These are phyloP conservation scores for Scomber japonicus DNA, from an alignment of 2,113 vertebrate genomes.

Conservation along the genomic window DNA sequence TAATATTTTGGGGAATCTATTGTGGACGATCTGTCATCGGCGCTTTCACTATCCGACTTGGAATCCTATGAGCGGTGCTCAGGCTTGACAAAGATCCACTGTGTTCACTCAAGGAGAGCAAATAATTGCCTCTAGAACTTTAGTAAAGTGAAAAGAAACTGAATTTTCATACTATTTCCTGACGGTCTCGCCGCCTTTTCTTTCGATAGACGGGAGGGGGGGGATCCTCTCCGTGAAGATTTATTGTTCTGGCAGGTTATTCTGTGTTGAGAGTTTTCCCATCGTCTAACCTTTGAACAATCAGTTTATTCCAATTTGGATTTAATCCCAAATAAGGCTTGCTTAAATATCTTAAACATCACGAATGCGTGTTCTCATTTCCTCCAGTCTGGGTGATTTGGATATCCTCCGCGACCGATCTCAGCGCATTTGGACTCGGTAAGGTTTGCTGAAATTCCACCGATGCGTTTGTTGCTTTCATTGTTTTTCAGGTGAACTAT, in stretches of 20 bases:
- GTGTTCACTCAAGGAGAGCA: conserved; percentile 48
- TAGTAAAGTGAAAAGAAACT: conserved; percentile 66
- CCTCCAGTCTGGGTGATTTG: conserved; percentile 69
- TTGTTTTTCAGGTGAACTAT: conserved; percentile 4
- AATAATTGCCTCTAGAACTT: conserved; percentile 66
- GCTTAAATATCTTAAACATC: conserved; percentile 7
- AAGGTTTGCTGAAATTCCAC: conserved; percentile 63
- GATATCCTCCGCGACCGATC: conserved; percentile 70
- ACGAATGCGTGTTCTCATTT: conserved; percentile 60
- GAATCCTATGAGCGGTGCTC: conserved; percentile 72
- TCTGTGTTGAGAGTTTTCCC: conserved; percentile 44
- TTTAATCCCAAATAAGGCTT: conserved; percentile 58
- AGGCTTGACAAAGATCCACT: conserved; percentile 72
- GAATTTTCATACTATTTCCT: conserved; percentile 48
- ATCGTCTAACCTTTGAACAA: conserved; percentile 46
- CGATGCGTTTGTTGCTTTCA: conserved; percentile 34
- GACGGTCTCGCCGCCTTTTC: conserved; percentile 63
- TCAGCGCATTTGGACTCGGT: conserved; percentile 74
- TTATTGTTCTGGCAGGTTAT: conserved; percentile 78
- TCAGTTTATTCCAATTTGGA: conserved; percentile 67
- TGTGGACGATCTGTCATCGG: conserved; percentile 82
- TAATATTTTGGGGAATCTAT: conserved; percentile 82
- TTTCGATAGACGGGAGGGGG: conserved; percentile 60
- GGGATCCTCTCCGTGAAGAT: conserved; percentile 62
- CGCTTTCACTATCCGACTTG: conserved; percentile 73